phyloP scores from a whole-genome alignment of 2,113 vertebrate species.

The Misgurnus mizolepis region DNA sequence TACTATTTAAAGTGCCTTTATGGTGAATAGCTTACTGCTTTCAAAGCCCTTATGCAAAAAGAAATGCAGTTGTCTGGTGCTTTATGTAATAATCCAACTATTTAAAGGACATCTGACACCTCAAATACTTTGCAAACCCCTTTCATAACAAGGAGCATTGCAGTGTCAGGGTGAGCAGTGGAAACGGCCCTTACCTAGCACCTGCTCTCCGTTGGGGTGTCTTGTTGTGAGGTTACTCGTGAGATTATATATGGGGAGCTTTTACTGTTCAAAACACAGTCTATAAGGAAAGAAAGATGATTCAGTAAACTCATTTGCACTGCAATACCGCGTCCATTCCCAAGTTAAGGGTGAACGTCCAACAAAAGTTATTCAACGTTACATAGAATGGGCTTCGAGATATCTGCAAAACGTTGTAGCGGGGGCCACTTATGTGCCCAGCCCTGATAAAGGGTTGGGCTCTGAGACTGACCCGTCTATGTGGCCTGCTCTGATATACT shows the following conservation, averaged over 20 bases:
- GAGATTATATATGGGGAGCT: conserved; percentile 66
- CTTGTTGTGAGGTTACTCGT: conserved; percentile 70
- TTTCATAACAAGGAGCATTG: not conserved
- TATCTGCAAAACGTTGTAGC: not conserved
- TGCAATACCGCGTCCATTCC: not conserved
- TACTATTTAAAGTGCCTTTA: not conserved
- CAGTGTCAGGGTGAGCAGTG: conserved; percentile 2
- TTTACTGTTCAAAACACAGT: conserved; percentile 75
- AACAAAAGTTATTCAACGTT: not conserved
- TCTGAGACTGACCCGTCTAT: not conserved
- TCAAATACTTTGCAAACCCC: not conserved
- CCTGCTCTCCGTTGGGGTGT: conserved; percentile 72
- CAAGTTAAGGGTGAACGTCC: not conserved
- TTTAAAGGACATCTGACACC: not conserved
- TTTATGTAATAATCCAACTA: not conserved
- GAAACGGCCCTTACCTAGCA: conserved; percentile 73
- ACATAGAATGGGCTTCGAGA: not conserved
- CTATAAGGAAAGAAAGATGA: conserved; percentile 70
- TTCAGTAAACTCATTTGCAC: conserved; percentile 20
- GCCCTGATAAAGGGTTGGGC: not conserved
- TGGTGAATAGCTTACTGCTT: not conserved
- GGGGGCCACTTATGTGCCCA: not conserved
- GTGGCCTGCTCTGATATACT: not conserved
- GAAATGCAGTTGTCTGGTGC: not conserved
- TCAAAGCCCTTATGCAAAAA: no score